A percentile compares a stretch with the other conserved stretches of the same genome.
Evolutionary conservation across 1,140 invertebrate species (phyloP).

Genomic region (Metaphire vulgaris): DNA sequence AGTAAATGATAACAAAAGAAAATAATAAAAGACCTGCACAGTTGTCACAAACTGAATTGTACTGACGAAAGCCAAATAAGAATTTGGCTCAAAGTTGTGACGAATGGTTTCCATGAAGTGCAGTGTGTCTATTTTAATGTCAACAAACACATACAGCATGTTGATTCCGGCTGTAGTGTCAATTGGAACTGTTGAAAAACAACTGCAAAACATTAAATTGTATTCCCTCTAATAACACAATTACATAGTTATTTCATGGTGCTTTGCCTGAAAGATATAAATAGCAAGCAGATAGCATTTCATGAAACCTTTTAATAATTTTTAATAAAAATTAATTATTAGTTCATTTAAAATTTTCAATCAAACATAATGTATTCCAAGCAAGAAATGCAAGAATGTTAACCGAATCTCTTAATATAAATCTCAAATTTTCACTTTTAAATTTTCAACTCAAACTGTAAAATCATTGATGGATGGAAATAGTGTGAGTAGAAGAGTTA

Average conservation of each 20-base stretch:
- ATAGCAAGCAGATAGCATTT: neutral
- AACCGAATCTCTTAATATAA: no score
- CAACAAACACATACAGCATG: conserved; percentile 93
- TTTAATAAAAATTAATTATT: neutral
- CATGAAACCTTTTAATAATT: neutral
- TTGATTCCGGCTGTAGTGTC: conserved; percentile 82
- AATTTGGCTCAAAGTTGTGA: conserved; percentile 65
- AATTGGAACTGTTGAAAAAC: conserved; percentile 65
- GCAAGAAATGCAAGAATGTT: no score
- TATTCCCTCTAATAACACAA: conserved; percentile 7
- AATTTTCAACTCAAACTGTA: no score
- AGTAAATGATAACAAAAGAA: no score
- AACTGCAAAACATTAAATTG: neutral
- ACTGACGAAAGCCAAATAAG: conserved; percentile 67
- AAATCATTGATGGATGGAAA: no score
- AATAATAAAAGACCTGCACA: no score
- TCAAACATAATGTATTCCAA: no score
- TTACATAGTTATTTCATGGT: neutral
- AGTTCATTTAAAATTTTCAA: no score
- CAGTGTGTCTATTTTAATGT: conserved; percentile 73
- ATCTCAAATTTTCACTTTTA: no score
- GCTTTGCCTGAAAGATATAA: neutral
- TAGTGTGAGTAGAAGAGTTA: no score
- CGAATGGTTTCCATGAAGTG: conserved; percentile 88
- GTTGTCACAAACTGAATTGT: conserved; percentile 97